A percentile compares a stretch with the other conserved stretches of the same genome.
Evolutionary conservation across 1,140 invertebrate genomes (phyloP).

Genomic region (Drosophila mayri): DNA sequence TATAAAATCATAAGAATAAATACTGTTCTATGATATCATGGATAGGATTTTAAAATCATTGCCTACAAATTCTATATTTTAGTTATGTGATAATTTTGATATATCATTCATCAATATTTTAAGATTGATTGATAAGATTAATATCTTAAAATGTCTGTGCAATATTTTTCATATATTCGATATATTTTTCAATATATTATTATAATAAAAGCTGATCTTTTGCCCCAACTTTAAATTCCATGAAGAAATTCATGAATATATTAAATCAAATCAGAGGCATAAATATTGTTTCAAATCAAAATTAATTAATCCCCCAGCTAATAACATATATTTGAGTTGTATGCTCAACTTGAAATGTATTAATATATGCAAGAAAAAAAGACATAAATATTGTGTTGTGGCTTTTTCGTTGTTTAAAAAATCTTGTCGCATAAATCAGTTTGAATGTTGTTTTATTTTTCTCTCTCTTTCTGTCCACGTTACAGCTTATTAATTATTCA

Average conservation of each 20-base stretch:
- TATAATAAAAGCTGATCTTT: background rate
- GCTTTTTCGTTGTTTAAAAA: background rate
- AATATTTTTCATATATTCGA: background rate
- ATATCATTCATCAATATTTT: too few relatives aligned
- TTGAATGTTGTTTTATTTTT: background rate
- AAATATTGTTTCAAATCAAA: constrained; percentile 13
- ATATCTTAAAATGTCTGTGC: background rate
- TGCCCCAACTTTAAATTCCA: background rate
- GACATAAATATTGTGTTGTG: background rate
- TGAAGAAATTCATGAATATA: background rate
- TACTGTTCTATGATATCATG: too few relatives aligned
- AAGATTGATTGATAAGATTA: background rate
- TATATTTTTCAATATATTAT: background rate
- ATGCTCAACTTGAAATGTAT: constrained; percentile 14
- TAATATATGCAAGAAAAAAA: constrained; percentile 11
- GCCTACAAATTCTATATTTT: background rate
- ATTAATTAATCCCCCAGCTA: constrained; percentile 17
- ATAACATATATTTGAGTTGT: constrained; percentile 9
- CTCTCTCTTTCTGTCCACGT: background rate
- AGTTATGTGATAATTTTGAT: background rate
- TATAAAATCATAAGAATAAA: background rate
- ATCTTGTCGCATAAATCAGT: constrained; percentile 17
- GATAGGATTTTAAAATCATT: too few relatives aligned
- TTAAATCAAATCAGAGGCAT: background rate
- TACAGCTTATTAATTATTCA: constrained; percentile 14